These are phyloP conservation scores for Lasius fuliginosus DNA, from an alignment of 2,888 invertebrate species.

Conservation along the genomic window DNA sequence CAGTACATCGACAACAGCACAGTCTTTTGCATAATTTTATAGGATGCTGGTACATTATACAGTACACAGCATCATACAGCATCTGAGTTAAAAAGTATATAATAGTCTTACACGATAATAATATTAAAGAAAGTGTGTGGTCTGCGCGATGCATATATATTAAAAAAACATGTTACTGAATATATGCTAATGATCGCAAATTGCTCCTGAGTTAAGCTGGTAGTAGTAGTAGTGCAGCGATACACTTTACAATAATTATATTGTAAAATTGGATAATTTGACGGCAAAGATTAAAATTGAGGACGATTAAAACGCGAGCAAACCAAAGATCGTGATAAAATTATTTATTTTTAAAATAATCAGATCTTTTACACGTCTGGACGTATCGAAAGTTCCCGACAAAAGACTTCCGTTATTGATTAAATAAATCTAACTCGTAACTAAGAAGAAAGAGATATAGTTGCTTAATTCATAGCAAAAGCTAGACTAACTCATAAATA, in stretches of 20 bases:
- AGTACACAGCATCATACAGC: neutral
- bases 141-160: neutral
- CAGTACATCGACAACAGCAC: neutral
- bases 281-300: no score
- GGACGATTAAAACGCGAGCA: no score
- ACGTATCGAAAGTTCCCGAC: no score
- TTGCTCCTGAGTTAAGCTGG: neutral
- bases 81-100: slow-evolving; percentile 1
- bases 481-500: no score
- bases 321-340: no score
- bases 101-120: slow-evolving; percentile 1
- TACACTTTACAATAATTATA: neutral
- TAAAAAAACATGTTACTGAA: neutral
- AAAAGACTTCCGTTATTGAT: no score
- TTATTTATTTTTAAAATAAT: no score
- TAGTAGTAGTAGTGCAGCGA: neutral
- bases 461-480: no score
- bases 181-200: neutral
- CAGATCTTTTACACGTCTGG: no score
- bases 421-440: no score
- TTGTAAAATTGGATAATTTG: no score
- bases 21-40: slow-evolving; percentile 42
- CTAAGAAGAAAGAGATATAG: no score
- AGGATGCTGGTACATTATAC: slow-evolving; percentile 10
- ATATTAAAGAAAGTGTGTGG: neutral